Evolutionary conservation across 2,797 vertebrate genomes (phyloP).

Genomic region (Hybognathus amarus): DNA sequence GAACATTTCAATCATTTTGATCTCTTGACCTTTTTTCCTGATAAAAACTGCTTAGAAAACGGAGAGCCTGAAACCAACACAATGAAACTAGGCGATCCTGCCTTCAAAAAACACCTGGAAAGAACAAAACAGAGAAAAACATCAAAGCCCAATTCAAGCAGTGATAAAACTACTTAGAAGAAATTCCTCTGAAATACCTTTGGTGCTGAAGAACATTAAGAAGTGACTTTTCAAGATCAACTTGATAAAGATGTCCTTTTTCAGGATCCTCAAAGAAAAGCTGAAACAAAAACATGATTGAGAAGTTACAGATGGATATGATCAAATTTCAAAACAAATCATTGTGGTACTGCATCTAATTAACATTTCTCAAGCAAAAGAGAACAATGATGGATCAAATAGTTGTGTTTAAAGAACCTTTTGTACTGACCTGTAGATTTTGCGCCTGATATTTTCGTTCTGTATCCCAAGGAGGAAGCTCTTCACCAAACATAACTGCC

Average conservation of each 20-base stretch:
- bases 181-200: slow-evolving; percentile 73
- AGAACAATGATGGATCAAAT: not conserved
- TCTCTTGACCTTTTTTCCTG: slow-evolving; percentile 77
- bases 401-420: not conserved
- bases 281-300: slow-evolving; percentile 66
- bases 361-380: not conserved
- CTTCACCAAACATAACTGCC: slow-evolving; percentile 90
- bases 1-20: slow-evolving; percentile 63
- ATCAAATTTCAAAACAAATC: not conserved
- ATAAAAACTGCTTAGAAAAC: slow-evolving; percentile 84
- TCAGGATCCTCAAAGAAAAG: slow-evolving; percentile 90
- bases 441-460: slow-evolving; percentile 87
- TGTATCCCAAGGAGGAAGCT: slow-evolving; percentile 88
- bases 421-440: slow-evolving; percentile 84
- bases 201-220: slow-evolving; percentile 83
- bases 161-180: not conserved
- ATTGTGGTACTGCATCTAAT: not conserved
- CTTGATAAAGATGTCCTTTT: slow-evolving; percentile 77
- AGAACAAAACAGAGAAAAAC: slow-evolving; percentile 15
- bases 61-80: slow-evolving; percentile 80
- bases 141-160: not conserved
- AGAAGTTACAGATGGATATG: not conserved
- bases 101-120: slow-evolving; percentile 87
- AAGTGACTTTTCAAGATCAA: slow-evolving; percentile 77
- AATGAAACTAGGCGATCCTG: slow-evolving; percentile 85